Evolutionary conservation across 2,113 vertebrate species (phyloP), one percentile per base, ranked within the genome.

Genomic region (Silurus meridionalis): DNA sequence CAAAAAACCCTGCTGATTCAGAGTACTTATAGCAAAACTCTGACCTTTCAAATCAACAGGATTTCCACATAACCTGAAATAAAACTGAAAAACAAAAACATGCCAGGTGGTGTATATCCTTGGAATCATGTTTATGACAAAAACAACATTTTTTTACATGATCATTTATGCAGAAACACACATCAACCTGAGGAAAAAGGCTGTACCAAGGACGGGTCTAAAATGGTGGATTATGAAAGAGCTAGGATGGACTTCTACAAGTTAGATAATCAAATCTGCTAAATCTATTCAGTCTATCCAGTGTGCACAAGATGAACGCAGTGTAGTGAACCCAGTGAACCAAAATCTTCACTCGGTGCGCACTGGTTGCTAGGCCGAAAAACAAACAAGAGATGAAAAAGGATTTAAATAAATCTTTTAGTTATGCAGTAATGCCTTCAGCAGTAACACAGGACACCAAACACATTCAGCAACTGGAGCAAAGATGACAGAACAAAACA

Each of bases 391-490:
- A 64, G 48, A 84, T 60, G 74, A 37, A 80, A 80, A 80, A 10
- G 25, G 78, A 61, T 58, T 19, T 21, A 87, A 90, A 91, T 88
- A 91, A 92, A 93, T 92, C 87, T 91, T 91, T 92, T 72, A 52
- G 87, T 90, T 90, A 92, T 91, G 92, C 87, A 88, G 91, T 92
- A 93, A 94, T 94, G 91, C 67, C 88, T 92, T 92, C 80, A 89
- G 85, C 90, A 92, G 90, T 92, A 91, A 91, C 89, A 82, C 88
- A 90, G 89, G 89, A 92, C 87, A 83, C 83, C 89, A 88, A 91
- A 89, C 82, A 91, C 89, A 91, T 88, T 86, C 69, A 92, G 91
- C 72, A 91, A 93, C 83, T 77, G 80, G 89, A 91, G 88, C 87
- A 91, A 87, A 91, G 80, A 86, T 83, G 86, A 90, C 61, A 91